Base-by-base conservation (phyloP, 2,797 vertebrate genomes). In the Acipenser transmontanus region DNA sequence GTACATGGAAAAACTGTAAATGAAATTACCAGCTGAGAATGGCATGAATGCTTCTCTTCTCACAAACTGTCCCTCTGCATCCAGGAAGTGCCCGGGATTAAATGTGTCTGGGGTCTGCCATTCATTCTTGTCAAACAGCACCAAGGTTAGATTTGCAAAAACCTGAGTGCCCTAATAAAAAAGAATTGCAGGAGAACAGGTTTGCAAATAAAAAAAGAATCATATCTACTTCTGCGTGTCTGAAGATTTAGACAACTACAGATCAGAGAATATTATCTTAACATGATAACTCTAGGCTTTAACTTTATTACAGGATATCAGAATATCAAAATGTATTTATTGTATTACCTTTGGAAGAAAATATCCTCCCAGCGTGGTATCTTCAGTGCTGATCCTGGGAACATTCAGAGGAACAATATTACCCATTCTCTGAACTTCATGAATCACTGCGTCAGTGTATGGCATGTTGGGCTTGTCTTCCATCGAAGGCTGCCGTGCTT, bases 81-180 rank as follows among this genome's bases (percentile, higher is more conserved):
- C 87, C 76, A 95, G 79, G 72, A 95, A 97, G 74, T 96, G 92
- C 47, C 70, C 79, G 0, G 93, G 94, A 65, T 92, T 94, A 72
- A 95, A 96, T 0, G 48, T 34, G 4, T 91, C 12, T 0, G 93
- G 93, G 0, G 86, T 91, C 66, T 78, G 86, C 93, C 93, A 95
- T 63, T 91, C 86, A 0, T 76, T 66, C 10, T 93, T 79, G 71
- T 94, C 93, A 20, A 76, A 81, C 72, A 95, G 68, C 66, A 93
- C 77, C 0, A 93, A 92, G 0, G 75, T 64, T 51, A 95, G 73
- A 61, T 66, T 87, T 14, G 78, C 7, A 0, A 63, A 0, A 1
- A 90, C 0, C 12, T 10, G 0, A 8, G 88, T 90, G 0, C 90
- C 93, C 93, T 95, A 69, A 49, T 17, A 56, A 71, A 51, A 0